Evolutionary conservation across 2,113 vertebrate species (phyloP).

Genomic region (Rallus limicola): DNA sequence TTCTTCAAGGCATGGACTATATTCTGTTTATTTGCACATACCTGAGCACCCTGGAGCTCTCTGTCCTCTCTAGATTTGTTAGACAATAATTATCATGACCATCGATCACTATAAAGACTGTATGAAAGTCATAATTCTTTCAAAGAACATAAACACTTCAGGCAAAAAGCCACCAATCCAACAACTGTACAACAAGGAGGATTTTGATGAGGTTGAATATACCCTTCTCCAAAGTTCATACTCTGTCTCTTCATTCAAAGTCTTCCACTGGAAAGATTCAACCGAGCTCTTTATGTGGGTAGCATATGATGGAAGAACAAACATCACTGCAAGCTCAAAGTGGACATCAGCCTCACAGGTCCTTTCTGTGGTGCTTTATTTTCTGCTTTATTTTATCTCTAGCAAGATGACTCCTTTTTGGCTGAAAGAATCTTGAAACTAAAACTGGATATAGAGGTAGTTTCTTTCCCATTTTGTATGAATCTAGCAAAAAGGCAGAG

Average conservation of each 20-base stretch:
- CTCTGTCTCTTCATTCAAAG: background rate
- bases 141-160: background rate
- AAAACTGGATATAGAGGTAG: background rate
- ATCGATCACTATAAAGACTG: background rate
- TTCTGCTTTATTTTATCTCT: background rate
- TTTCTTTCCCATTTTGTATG: background rate
- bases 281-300: background rate
- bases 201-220: background rate
- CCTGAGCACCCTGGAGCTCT: background rate
- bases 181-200: background rate
- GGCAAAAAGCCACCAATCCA: fast-evolving
- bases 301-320: background rate
- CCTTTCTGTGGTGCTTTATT: background rate
- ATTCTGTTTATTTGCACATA: background rate
- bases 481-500: background rate
- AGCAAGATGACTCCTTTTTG: background rate
- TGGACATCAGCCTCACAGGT: background rate
- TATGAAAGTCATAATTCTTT: background rate
- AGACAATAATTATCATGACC: background rate
- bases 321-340: background rate
- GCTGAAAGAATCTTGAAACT: background rate
- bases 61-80: background rate
- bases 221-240: background rate
- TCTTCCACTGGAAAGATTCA: background rate
- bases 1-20: background rate